These are phyloP conservation scores for Phymanthus crucifer DNA, from an alignment of 92 coral and sea anemone genomes.

Conservation along the genomic window DNA sequence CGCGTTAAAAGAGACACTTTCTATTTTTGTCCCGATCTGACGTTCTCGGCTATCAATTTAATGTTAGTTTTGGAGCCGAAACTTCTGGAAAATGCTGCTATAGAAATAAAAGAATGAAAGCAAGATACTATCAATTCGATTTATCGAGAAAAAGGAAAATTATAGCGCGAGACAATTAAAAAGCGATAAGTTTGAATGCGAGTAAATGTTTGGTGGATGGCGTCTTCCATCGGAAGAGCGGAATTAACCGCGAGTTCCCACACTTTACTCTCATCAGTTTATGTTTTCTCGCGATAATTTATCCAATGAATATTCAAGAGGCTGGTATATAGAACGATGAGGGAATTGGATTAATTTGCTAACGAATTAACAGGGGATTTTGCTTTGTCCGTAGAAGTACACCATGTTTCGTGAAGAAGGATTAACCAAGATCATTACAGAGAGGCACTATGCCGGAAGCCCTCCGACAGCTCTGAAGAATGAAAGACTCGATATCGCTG, in stretches of 20 bases:
- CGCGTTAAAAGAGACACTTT: not conserved
- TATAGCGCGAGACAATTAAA: not conserved
- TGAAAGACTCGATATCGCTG: not conserved
- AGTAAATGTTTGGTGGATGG: not conserved
- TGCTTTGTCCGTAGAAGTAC: not conserved
- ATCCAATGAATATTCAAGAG: not conserved
- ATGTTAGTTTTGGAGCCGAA: not conserved
- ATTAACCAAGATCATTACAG: not conserved
- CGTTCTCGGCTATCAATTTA: not conserved
- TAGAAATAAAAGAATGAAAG: not conserved
- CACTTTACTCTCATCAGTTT: not conserved
- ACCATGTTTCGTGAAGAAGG: not conserved
- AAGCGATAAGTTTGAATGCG: not conserved
- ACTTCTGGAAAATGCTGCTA: not conserved
- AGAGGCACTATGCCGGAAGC: not conserved
- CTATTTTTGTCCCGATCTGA: not conserved
- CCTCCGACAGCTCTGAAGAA: not conserved
- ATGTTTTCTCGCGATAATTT: not conserved
- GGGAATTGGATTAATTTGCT: not conserved
- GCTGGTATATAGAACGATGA: not conserved
- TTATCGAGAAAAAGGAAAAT: not conserved
- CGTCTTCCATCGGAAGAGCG: constrained; percentile 9
- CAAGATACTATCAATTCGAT: not conserved
- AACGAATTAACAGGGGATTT: not conserved
- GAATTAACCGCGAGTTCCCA: not conserved